Evolutionary conservation across 1,140 invertebrate genomes (phyloP), one percentile per base, ranked within the genome.

Genomic region (Drosophila bocki): DNA sequence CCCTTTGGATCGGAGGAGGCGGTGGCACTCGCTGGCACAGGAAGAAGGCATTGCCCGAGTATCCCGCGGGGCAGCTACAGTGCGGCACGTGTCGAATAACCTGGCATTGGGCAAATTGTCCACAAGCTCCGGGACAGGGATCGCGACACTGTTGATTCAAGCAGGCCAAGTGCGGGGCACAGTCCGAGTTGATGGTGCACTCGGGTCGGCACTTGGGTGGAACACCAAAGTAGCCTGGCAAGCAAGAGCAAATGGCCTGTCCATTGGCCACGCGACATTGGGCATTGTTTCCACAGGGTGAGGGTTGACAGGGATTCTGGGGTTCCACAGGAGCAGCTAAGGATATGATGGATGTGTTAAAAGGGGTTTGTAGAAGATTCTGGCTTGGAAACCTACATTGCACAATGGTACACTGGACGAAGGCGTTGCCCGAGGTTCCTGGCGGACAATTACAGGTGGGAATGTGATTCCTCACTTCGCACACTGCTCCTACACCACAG

Each of bases 71-170:
- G 91, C 97, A 97, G 85, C 95, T 96, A 90, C 97, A 97, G 54
- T 97, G 95, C 22, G 97, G 96, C 86, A 95, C 96, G 83, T 97
- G 97, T 77, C 96, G 96, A n/a, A 97, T 95, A 3, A 97, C 96
- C 92, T 95, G 95, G 90, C 97, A 98, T 39, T 95, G 93, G 5
- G 97, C 95, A 78, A 96, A 95, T 2, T 94, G 72, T 3, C 96
- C 96, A 91, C 96, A 97, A 3, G 95, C 94, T 19, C 95, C 95
- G 9, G 94, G 93, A 75, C 95, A 96, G 32, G 95, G 95, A 88
- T 96, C 94, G 53, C 93, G 93, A 82, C 96, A 97, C 82, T 95
- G 96, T 76, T 95, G 95, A 83, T 96, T 96, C n/a, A 95, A 93
- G 91, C 96, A 96, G 37, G 95, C 95, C 75, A 95, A 82, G 62